A percentile compares a stretch with the other conserved stretches of the same genome.
Conservation (phyloP, 1,140 invertebrate species). For the Battus philenor region DNA sequence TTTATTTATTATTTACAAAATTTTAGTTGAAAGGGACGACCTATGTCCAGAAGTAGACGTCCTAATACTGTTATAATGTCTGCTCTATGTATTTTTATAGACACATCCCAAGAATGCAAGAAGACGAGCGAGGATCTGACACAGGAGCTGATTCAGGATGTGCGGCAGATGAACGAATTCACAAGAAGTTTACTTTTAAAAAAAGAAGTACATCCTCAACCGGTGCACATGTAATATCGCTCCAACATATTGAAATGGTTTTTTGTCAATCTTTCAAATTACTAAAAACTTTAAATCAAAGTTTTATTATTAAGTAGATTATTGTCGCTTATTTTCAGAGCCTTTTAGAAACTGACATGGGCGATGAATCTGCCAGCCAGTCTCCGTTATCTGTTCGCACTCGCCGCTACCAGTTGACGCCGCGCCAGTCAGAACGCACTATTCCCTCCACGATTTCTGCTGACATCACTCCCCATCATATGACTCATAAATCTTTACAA, state of each 20-base stretch:
- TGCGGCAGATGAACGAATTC: slow-evolving; percentile 82
- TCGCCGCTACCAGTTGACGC: slow-evolving; percentile 84
- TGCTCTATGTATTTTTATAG: slow-evolving; percentile 56
- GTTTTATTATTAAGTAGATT: too few species aligned
- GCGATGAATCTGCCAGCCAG: slow-evolving; percentile 85
- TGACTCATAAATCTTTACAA: slow-evolving; percentile 68
- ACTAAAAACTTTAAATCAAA: too few species aligned
- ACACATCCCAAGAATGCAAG: slow-evolving; percentile 82
- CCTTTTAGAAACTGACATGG: slow-evolving; percentile 85
- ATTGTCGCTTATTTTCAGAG: slow-evolving; percentile 83
- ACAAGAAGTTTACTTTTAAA: slow-evolving; percentile 88
- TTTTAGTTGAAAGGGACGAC: too few species aligned
- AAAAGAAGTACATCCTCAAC: slow-evolving; percentile 91
- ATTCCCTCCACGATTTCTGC: slow-evolving; percentile 69
- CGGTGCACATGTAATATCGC: slow-evolving; percentile 77
- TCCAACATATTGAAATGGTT: too few species aligned
- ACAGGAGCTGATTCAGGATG: slow-evolving; percentile 77
- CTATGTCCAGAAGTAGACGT: too few species aligned
- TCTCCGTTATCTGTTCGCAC: slow-evolving; percentile 86
- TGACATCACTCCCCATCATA: slow-evolving; percentile 74
- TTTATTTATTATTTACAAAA: too few species aligned
- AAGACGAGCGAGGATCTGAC: slow-evolving; percentile 79
- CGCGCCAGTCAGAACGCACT: slow-evolving; percentile 86
- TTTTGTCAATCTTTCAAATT: background rate
- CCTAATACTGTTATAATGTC: background rate